Evolutionary conservation across 37 sponge, comb jelly and placozoan genomes (phyloP).

Genomic region (Beroe ovata): DNA sequence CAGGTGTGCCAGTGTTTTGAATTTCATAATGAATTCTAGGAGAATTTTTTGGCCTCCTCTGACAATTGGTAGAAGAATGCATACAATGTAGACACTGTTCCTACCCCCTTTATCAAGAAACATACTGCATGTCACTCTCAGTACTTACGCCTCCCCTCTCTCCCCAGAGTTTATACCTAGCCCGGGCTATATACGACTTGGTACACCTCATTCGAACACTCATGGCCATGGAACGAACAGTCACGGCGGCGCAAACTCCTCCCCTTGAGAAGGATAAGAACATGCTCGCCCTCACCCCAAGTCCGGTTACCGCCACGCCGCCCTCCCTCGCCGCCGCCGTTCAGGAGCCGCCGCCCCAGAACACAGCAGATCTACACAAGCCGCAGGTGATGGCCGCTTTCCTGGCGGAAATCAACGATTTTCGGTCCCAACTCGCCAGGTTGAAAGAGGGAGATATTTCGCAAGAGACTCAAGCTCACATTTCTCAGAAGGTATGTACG

Average conservation of each 20-base stretch:
- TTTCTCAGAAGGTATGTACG: slow-evolving; percentile 21
- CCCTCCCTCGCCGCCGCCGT: neutral
- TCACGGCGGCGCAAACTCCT: neutral
- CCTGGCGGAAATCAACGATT: slow-evolving; percentile 9
- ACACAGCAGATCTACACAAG: slow-evolving; percentile 1
- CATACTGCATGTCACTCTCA: too few relatives aligned
- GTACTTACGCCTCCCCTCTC: neutral
- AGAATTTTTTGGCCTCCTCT: too few relatives aligned
- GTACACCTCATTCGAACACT: slow-evolving; percentile 50
- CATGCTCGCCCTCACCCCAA: neutral
- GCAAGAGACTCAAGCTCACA: slow-evolving; percentile 17
- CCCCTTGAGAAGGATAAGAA: neutral
- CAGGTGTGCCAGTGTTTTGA: too few relatives aligned
- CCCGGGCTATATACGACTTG: slow-evolving; percentile 59
- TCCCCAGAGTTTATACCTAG: slow-evolving; percentile 53
- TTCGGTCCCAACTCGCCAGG: slow-evolving; percentile 1
- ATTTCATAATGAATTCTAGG: too few relatives aligned
- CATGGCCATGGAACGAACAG: slow-evolving; percentile 28
- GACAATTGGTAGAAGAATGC: too few relatives aligned
- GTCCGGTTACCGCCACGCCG: neutral
- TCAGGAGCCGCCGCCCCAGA: neutral
- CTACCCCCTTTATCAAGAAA: too few relatives aligned
- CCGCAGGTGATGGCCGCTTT: slow-evolving; percentile 38
- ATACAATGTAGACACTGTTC: too few relatives aligned
- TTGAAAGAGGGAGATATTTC: neutral